Conservation (phyloP, 2,797 vertebrate species). For the Gila robusta region DNA sequence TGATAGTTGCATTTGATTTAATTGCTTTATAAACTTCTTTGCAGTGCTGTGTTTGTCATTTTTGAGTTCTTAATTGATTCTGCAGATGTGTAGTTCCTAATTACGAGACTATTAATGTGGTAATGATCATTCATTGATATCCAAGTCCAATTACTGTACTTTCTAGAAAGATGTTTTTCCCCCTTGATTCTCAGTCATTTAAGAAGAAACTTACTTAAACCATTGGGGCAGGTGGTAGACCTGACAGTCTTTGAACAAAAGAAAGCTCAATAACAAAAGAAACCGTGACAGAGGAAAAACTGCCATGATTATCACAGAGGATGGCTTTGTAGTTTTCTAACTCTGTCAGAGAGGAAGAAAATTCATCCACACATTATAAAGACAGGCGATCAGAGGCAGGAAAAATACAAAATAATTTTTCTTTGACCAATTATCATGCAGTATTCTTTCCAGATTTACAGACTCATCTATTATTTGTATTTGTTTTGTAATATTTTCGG, state of each 20-base stretch:
- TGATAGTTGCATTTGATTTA: neutral
- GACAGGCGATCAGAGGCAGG: slow-evolving; percentile 30
- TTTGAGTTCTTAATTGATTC: slow-evolving; percentile 25
- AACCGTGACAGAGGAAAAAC: slow-evolving; percentile 23
- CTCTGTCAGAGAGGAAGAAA: slow-evolving; percentile 44
- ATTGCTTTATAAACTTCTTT: slow-evolving; percentile 2
- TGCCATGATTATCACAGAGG: slow-evolving; percentile 29
- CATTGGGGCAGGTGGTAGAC: slow-evolving; percentile 29
- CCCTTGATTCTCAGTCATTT: slow-evolving; percentile 32
- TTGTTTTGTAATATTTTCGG: neutral
- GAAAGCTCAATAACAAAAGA: slow-evolving; percentile 45
- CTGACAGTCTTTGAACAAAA: slow-evolving; percentile 27
- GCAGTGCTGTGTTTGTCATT: slow-evolving; percentile 1
- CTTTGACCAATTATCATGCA: slow-evolving; percentile 1
- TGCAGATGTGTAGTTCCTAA: slow-evolving; percentile 40
- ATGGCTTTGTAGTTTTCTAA: slow-evolving; percentile 48
- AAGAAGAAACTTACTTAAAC: slow-evolving; percentile 31
- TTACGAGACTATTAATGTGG: slow-evolving; percentile 25
- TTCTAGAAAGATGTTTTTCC: slow-evolving; percentile 21
- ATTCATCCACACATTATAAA: slow-evolving; percentile 28
- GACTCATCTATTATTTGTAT: neutral
- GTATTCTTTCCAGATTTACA: slow-evolving; percentile 5
- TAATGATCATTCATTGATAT: slow-evolving; percentile 53
- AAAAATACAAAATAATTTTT: slow-evolving; percentile 28
- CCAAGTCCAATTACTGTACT: slow-evolving; percentile 30